Evolutionary conservation across 2,113 vertebrate species (phyloP), one percentile per base, ranked within the genome.

Genomic region (Spermophilus dauricus): DNA sequence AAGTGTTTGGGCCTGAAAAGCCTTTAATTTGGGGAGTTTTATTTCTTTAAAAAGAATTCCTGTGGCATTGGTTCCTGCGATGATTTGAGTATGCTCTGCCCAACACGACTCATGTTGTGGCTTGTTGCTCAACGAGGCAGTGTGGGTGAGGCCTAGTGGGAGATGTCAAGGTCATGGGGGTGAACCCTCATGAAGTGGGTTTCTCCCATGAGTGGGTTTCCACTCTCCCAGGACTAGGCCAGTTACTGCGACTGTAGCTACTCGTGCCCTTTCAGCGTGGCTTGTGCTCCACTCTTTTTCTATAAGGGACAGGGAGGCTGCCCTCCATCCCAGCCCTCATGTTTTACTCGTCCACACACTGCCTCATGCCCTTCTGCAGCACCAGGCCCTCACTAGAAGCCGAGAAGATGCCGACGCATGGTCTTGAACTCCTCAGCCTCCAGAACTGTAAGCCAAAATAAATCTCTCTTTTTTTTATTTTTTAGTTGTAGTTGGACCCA

Each of bases 1-100:
- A 70, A 87, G 16, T 42, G 58, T 56, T 30, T 85, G 45, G 37
- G 30, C 51, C 42, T 45, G 10, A 53, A 28, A 26, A 51, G 48
- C 34, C 18, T 86, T 89, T 58, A 67, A 75, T 94, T 91, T 83
- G 45, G 8, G 32, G 63, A 45, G n/a, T 37, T 87, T 58, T 18
- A n/a, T 61, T 76, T 83, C 78, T 91, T 77, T 61, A 11, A 75
- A 53, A 88, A 77, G 70, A 87, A 84, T 51, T 13, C n/a, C 51
- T 30, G 45, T 4, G 17, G 28, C 39, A 20, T 53, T 20, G 48
- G 34, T 34, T 86, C 51, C 72, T 72, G 39, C 32, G 61, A 18
- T 30, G 34, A 22, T 32, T 72, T 80, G 88, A 65, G n/a, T 30
- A 53, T 18, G 42, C 34, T 61, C 51, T 63, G 17, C 26, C 32